phyloP scores from a whole-genome alignment of 1,140 invertebrate species.

The Amyelois transitella region DNA sequence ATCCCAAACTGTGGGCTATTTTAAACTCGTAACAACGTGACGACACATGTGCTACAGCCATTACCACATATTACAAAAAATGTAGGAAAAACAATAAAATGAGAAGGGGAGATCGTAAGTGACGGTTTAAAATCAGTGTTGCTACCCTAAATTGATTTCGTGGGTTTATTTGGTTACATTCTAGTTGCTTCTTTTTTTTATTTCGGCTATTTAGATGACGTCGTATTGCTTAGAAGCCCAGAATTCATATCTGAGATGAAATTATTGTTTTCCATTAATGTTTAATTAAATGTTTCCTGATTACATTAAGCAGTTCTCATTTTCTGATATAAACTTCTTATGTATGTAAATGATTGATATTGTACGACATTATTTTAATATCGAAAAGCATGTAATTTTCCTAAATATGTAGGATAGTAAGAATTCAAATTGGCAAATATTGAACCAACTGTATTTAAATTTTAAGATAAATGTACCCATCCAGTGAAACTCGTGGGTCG shows the following conservation, averaged over 20 bases:
- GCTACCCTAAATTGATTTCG: slow-evolving; percentile 54
- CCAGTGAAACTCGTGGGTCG: slow-evolving; percentile 11
- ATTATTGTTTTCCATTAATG: too few species aligned
- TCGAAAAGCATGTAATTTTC: slow-evolving; percentile 31
- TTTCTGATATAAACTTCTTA: too few species aligned
- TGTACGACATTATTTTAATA: slow-evolving; percentile 68
- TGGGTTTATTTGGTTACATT: not conserved
- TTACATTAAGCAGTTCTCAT: too few species aligned
- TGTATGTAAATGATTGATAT: too few species aligned
- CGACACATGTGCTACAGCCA: slow-evolving; percentile 67
- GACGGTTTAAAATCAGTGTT: not conserved
- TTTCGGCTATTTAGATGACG: too few species aligned
- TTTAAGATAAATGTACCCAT: slow-evolving; percentile 7
- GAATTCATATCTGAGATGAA: too few species aligned
- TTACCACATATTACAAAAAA: slow-evolving; percentile 74
- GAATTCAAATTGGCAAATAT: not conserved
- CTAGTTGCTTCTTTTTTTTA: too few species aligned
- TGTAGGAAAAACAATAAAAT: slow-evolving; percentile 38
- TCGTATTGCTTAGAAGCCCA: too few species aligned
- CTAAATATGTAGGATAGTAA: slow-evolving; percentile 21
- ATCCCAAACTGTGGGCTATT: slow-evolving; percentile 54
- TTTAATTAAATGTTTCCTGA: too few species aligned
- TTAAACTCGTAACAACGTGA: slow-evolving; percentile 70
- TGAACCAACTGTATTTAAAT: not conserved
- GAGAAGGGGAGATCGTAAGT: not conserved